Evolutionary conservation across 92 coral and sea anemone species (phyloP).

Genomic region (Galaxea fascicularis): DNA sequence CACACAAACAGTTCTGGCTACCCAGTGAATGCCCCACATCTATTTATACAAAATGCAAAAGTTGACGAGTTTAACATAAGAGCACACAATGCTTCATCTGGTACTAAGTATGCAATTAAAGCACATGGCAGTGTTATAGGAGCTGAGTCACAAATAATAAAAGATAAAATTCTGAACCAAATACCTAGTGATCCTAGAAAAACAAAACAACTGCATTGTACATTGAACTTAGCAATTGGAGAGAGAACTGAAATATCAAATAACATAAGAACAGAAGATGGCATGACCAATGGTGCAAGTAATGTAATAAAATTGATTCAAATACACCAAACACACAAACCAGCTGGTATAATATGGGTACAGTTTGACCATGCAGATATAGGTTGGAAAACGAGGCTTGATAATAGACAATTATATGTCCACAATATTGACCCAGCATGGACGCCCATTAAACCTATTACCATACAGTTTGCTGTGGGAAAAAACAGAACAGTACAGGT

Average conservation of each 20-base stretch:
- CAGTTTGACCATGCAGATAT: constrained; percentile 76
- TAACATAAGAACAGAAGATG: constrained; percentile 59
- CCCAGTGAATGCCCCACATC: constrained; percentile 35
- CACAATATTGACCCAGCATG: constrained; percentile 69
- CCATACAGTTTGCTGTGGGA: constrained; percentile 76
- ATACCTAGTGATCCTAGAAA: constrained; percentile 66
- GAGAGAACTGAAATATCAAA: constrained; percentile 59
- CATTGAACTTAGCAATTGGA: constrained; percentile 41
- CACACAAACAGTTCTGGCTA: constrained; percentile 4
- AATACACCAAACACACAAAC: constrained; percentile 61
- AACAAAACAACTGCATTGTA: constrained; percentile 66
- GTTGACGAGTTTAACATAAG: constrained; percentile 38
- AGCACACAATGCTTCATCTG: constrained; percentile 30
- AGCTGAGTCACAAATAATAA: constrained; percentile 30
- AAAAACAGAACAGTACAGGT: constrained; percentile 74
- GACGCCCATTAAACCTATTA: constrained; percentile 80
- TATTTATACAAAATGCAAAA: constrained; percentile 27
- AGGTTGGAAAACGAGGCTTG: constrained; percentile 72
- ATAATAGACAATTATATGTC: constrained; percentile 61
- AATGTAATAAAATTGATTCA: constrained; percentile 63
- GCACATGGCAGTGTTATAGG: constrained; percentile 60
- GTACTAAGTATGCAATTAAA: constrained; percentile 43
- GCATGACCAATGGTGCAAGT: constrained; percentile 71
- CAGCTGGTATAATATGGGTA: constrained; percentile 75
- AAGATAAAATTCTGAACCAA: constrained; percentile 54